Evolutionary conservation across 2,113 vertebrate genomes (phyloP).

Genomic region (Erythrocercus mccallii): DNA sequence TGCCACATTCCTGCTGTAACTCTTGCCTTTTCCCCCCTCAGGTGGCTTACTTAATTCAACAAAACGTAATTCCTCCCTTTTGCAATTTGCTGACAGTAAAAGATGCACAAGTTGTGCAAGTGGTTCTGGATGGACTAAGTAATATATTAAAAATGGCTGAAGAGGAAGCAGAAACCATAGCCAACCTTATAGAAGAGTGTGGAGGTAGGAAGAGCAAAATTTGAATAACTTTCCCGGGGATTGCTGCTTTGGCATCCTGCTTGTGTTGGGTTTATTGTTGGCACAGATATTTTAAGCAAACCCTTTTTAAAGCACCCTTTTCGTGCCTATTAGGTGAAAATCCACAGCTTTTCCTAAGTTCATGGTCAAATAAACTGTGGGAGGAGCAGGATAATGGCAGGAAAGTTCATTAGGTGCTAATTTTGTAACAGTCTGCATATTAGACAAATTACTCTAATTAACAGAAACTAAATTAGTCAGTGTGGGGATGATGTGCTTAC

Average conservation of each 20-base stretch:
- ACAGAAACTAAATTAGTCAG: neutral
- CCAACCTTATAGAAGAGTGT: constrained; percentile 98
- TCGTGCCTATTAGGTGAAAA: accelerated
- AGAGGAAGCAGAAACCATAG: constrained; percentile 95
- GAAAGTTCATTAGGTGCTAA: neutral
- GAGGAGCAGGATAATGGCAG: neutral
- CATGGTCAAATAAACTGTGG: neutral
- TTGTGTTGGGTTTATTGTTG: neutral
- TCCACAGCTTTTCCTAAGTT: neutral
- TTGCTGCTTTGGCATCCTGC: neutral
- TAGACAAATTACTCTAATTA: neutral
- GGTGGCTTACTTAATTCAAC: constrained; percentile 97
- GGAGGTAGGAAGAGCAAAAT: constrained; percentile 77
- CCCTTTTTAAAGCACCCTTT: neutral
- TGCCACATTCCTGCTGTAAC: neutral
- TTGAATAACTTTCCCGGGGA: neutral
- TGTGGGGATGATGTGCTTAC: neutral
- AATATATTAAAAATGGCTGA: constrained; percentile 99
- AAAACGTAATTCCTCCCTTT: constrained; percentile 98
- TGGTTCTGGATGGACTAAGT: constrained; percentile 97
- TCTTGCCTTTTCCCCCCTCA: constrained; percentile 35
- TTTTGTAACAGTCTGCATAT: neutral
- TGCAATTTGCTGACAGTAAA: constrained; percentile 98
- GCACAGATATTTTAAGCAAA: neutral
- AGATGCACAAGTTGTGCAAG: constrained; percentile 97